These are phyloP conservation scores for Chlorodrepanis virens DNA, from an alignment of 2,113 vertebrate genomes.

Conservation along the genomic window DNA sequence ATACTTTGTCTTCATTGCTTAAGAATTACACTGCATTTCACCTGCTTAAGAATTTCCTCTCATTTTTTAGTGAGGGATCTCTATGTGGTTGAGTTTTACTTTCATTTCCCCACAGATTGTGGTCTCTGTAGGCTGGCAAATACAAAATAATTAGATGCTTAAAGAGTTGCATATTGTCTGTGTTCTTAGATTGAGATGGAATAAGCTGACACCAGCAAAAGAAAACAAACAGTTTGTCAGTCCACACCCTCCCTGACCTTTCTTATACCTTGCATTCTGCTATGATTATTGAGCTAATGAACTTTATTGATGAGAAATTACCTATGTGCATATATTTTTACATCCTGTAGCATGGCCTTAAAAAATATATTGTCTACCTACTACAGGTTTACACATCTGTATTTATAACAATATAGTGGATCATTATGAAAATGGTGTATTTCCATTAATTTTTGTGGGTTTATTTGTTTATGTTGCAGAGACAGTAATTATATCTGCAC, in stretches of 20 bases:
- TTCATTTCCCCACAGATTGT: slow-evolving; percentile 16
- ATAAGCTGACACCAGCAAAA: slow-evolving; percentile 67
- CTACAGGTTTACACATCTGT: background rate
- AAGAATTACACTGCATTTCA: background rate
- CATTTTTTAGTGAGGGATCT: background rate
- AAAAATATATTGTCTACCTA: background rate
- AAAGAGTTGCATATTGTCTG: slow-evolving; percentile 48
- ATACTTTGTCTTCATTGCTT: background rate
- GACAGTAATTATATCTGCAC: background rate
- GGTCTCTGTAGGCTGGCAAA: slow-evolving; percentile 31
- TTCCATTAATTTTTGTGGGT: background rate
- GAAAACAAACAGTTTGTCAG: slow-evolving; percentile 51
- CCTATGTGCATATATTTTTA: slow-evolving; percentile 47
- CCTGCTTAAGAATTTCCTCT: background rate
- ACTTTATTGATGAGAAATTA: slow-evolving; percentile 66
- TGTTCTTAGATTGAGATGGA: slow-evolving; percentile 66
- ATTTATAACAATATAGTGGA: background rate
- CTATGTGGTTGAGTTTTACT: background rate
- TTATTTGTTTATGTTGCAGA: background rate
- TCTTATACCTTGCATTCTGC: slow-evolving; percentile 40
- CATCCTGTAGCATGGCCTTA: slow-evolving; percentile 29
- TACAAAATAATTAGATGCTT: slow-evolving; percentile 68
- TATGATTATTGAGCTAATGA: slow-evolving; percentile 64
- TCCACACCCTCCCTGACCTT: slow-evolving; percentile 61
- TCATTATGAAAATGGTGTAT: background rate